Evolutionary conservation across 2,888 invertebrate genomes (phyloP), one percentile per base, ranked within the genome.

Genomic region (Macroteleia sp.): DNA sequence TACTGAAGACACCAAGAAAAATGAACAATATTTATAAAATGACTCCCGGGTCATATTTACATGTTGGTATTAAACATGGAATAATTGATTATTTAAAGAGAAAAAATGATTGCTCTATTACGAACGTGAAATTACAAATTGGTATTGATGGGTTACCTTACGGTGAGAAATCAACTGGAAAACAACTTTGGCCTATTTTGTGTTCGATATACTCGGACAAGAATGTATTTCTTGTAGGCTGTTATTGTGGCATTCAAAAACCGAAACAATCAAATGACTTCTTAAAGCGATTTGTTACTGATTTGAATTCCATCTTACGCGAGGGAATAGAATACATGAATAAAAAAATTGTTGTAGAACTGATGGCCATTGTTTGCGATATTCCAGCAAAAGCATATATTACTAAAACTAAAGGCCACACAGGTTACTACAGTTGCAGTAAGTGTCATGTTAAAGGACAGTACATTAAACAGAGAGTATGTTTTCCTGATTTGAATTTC

Each of bases 141-240:
- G 70, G 70, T 4, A 54, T 61, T 46, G 69, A 78, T 28, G 69
- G 73, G 50, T 12, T 52, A 50, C 12, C 48, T 46, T 28, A 32
- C 54, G 19, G 50, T 48, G 30, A 67, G 30, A 22, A 66, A 59
- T 44, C 34, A 32, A 48, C 61, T 0, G 12, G 25, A 1, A 69
- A 64, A 10, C 62, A 78, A 22, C 54, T 78, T 12, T 78, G 74
- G 74, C 70, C 69, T 8, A 73, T 77, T 62, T 36, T 67, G 8
- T 46, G 54, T 16, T 54, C 62, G 1, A 14, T 71, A 14, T 46
- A 28, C 30, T 42, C 62, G 2, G 25, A 39, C 34, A 28, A 28
- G 10, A 9, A 46, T 8, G 34, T 71, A 16, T 62, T 71, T 22
- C 6, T 71, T 2, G 48, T 62, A n/a, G 71, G 71, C 1, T 62